phyloP scores from a whole-genome alignment of 2,797 vertebrate species.

The Hippopotamyrus pictus region DNA sequence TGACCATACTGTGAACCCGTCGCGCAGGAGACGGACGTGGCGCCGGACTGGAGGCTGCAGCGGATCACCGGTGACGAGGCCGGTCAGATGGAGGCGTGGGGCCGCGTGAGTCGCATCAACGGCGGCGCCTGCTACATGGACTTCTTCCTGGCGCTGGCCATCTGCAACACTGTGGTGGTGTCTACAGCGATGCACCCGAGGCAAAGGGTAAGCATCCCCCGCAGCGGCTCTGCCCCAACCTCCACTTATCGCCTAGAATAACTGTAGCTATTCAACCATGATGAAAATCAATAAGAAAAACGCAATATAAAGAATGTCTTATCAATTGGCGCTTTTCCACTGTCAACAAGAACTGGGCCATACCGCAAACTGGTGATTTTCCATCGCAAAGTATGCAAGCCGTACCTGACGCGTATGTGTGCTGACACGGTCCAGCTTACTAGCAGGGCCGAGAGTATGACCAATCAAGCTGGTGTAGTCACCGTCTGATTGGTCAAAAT shows the following conservation, averaged over 20 bases:
- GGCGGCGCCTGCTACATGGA: slow-evolving; percentile 68
- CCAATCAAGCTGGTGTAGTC: neutral
- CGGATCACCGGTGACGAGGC: slow-evolving; percentile 63
- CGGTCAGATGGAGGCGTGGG: slow-evolving; percentile 47
- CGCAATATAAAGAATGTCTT: neutral
- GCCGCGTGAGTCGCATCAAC: slow-evolving; percentile 24
- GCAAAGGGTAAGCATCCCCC: slow-evolving; percentile 71
- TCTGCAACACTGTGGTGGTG: slow-evolving; percentile 96
- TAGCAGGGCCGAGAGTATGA: neutral
- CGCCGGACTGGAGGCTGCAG: slow-evolving; percentile 78
- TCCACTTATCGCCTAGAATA: too few relatives aligned
- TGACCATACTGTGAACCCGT: neutral
- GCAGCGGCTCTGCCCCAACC: neutral
- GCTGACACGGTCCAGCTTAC: neutral
- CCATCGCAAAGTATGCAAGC: neutral
- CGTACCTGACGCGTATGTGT: neutral
- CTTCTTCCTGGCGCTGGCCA: slow-evolving; percentile 87
- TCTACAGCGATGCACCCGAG: slow-evolving; percentile 78
- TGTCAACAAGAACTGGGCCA: neutral
- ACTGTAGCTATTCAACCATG: neutral
- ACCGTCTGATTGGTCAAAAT: neutral
- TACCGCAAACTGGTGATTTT: neutral
- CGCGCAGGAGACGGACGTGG: slow-evolving; percentile 84
- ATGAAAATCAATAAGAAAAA: neutral
- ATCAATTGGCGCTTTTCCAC: neutral